Base-by-base conservation (phyloP, 1,140 invertebrate genomes). In the Solenopsis invicta region DNA sequence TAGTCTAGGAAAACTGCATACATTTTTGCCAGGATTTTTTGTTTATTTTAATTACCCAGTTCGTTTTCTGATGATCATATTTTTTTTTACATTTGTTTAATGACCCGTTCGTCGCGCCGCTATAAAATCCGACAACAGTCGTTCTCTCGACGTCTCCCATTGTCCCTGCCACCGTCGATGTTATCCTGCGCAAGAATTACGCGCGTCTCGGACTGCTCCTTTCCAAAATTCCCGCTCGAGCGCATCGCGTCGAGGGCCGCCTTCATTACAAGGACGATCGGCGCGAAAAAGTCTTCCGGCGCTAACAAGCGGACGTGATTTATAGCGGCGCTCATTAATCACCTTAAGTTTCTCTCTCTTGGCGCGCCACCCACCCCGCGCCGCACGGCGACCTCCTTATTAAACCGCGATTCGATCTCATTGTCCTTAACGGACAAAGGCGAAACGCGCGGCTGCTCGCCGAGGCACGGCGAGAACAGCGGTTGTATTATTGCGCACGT, bases 241-340 rank as follows among this genome's bases (percentile, higher is more conserved):
- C 50, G 48, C 52, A 45, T 37, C 64, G 34, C 29, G 48, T 54
- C 75, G 54, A 75, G 82, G 80, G 75, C 41, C 41, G 56, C 75
- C 72, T 71, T 84, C 54, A 50, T 84, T 84, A 84, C 48, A 29
- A 61, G 41, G 24, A 45, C 80, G 80, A 82, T 82, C 52, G 80
- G 41, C 80, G 34, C 29, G 64, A 91, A 88, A 88, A 90, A 90
- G 86, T 76, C 84, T 88, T 69, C 78, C 66, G 69, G 75, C 13
- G 72, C 21, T 87, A 89, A 91, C 80, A 86, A 87, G 74, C 81
- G 80, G 59, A 62, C 89, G 86, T 91, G 89, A 91, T 91, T 91
- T 90, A 91, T 88, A 86, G 89, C 82, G 89, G 67, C 56, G 86
- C 75, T 90, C 89, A 76, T 91, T 91, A 91, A 91, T 91, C 89